Base-by-base conservation (phyloP, 2,797 vertebrate species). In the Semotilus atromaculatus region DNA sequence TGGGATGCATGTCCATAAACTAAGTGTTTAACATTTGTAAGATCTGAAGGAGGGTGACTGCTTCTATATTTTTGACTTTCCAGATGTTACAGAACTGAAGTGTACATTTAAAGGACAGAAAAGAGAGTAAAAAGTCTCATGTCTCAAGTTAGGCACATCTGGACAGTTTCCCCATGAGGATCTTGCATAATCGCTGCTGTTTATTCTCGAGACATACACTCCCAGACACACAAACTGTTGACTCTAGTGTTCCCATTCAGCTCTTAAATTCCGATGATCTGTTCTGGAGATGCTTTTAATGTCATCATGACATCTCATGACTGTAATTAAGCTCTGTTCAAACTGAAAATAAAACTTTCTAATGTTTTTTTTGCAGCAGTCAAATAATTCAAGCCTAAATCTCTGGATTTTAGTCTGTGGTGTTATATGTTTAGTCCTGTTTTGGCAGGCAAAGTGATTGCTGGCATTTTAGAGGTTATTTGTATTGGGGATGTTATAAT, bases 31-130 rank as follows among this genome's bases (percentile, higher is more conserved):
- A 34, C 70, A 73, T 48, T 64, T 48, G 19, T 72, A 72, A 60
- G 29, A 36, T 16, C 40, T 64, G 23, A 10, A 75, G 31, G 21
- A 66, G 18, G 18, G 45, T 18, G 38, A 18, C 40, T n/a, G 23
- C 6, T 21, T 75, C 29, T 21, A 80, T 80, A 21, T 75, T 4
- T 67, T 40, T 40, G 18, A 23, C n/a, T 67, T 53, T 76, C n/a
- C 60, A 83, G 60, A 83, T 66, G 9, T 64, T 40, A 74, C 9
- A n/a, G 58, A 45, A 64, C 29, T 5, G 16, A 67, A 53, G n/a
- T 93, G 90, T 38, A 90, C 90, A 84, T 84, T 88, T 89, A 48
- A 89, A 88, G 80, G 90, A 91, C 92, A 90, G 93, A 92, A 92
- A 93, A 91, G 86, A 64, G 40, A 82, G 66, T 14, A 71, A 29